phyloP scores from a whole-genome alignment of 2,797 vertebrate genomes.

The Varecia variegata region DNA sequence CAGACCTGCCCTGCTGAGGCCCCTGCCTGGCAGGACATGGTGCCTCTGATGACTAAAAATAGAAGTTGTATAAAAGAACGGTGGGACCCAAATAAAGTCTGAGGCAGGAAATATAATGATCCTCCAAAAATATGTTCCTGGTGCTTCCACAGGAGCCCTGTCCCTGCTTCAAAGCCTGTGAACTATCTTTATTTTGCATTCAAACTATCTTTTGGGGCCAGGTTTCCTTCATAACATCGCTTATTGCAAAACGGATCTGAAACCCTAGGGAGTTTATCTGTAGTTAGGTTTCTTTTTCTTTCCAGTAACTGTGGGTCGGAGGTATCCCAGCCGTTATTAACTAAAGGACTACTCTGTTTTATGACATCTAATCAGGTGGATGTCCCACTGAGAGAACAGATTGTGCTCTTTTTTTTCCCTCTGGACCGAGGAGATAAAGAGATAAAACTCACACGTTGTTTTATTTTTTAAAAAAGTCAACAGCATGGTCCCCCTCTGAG shows the following conservation, averaged over 20 bases:
- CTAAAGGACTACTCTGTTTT: constrained; percentile 72
- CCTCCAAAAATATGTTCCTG: constrained; percentile 80
- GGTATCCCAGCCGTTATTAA: constrained; percentile 77
- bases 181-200: constrained; percentile 87
- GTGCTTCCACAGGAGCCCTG: constrained; percentile 74
- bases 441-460: constrained; percentile 74
- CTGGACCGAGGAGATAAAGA: constrained; percentile 74
- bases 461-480: constrained; percentile 67
- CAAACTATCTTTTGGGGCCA: constrained; percentile 86
- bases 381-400: constrained; percentile 73
- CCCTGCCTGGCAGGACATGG: constrained; percentile 65
- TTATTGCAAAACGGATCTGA: constrained; percentile 82
- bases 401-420: constrained; percentile 59
- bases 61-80: constrained; percentile 67
- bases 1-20: constrained; percentile 68
- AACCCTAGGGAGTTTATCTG: constrained; percentile 84
- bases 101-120: constrained; percentile 79
- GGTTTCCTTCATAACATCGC: constrained; percentile 85
- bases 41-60: constrained; percentile 74
- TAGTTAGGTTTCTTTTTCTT: constrained; percentile 77
- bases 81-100: constrained; percentile 77
- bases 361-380: constrained; percentile 77
- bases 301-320: constrained; percentile 79
- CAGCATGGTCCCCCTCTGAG: constrained; percentile 50
- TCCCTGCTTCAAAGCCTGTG: constrained; percentile 81